Percentiles rank a stretch among this genome's conserved stretches.
Conservation (phyloP, 2,113 vertebrate genomes). For the Tragelaphus strepsiceros region DNA sequence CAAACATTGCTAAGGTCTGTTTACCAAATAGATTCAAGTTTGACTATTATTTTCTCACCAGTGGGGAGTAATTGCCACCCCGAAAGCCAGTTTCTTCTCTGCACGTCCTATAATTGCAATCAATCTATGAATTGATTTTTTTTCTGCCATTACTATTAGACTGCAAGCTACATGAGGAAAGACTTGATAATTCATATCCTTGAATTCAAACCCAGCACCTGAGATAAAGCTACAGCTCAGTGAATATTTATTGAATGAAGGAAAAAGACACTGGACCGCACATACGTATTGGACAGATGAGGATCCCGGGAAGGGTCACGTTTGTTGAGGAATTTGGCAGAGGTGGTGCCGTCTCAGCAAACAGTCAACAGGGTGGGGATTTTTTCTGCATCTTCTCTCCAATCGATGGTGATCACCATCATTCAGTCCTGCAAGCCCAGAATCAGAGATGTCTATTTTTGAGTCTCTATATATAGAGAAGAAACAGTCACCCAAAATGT, state of each 20-base stretch:
- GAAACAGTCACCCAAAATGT: constrained; percentile 33
- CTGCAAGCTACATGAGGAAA: background rate
- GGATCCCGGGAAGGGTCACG: background rate
- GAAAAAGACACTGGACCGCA: background rate
- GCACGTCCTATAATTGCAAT: background rate
- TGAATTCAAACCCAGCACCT: background rate
- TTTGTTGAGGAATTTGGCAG: background rate
- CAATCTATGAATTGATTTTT: background rate
- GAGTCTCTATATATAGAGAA: constrained; percentile 64
- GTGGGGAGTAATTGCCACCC: too few relatives aligned
- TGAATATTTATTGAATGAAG: background rate
- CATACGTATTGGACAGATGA: background rate
- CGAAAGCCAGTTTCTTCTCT: background rate
- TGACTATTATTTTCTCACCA: background rate
- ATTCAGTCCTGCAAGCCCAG: background rate
- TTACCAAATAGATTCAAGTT: background rate
- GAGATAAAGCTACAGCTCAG: background rate
- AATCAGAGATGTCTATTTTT: constrained; percentile 57
- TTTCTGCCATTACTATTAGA: background rate
- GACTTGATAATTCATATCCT: background rate
- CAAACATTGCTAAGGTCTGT: background rate
- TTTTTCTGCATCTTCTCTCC: background rate
- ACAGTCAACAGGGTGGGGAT: background rate
- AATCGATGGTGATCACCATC: background rate
- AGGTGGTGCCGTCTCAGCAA: background rate